These are phyloP conservation scores for Oryzias woworae DNA, from an alignment of 2,113 vertebrate genomes.

Conservation along the genomic window DNA sequence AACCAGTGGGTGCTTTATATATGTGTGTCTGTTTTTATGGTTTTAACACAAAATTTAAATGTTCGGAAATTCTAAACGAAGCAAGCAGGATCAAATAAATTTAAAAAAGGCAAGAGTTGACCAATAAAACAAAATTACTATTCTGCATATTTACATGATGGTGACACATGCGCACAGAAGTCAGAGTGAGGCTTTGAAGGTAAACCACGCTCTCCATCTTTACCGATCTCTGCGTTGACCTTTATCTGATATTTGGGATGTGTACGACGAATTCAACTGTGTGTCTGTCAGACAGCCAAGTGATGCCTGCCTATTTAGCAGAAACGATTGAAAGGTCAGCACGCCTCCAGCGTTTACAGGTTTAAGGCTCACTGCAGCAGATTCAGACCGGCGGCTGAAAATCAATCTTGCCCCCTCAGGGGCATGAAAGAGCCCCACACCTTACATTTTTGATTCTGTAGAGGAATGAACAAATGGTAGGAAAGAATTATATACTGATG, in stretches of 20 bases:
- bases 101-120: too few species aligned
- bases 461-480: constrained; percentile 4
- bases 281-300: constrained; percentile 38
- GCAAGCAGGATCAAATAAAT: too few species aligned
- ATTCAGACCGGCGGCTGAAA: constrained; percentile 54
- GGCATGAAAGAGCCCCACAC: constrained; percentile 15
- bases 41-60: too few species aligned
- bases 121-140: background rate
- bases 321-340: constrained; percentile 63
- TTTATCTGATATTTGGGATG: constrained; percentile 62
- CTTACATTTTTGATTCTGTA: constrained; percentile 16
- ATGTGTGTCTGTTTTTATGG: too few species aligned
- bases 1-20: too few species aligned
- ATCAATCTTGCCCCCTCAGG: constrained; percentile 66
- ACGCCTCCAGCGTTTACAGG: constrained; percentile 35
- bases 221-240: constrained; percentile 37
- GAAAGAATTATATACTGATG: constrained; percentile 4
- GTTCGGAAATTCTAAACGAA: too few species aligned
- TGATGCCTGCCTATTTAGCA: constrained; percentile 63
- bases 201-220: constrained; percentile 23
- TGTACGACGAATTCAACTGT: constrained; percentile 40
- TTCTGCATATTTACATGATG: background rate
- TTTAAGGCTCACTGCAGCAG: constrained; percentile 44
- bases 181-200: constrained; percentile 9
- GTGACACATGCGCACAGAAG: background rate